These are phyloP conservation scores for Dendroctonus valens DNA, from an alignment of 1,140 invertebrate genomes.

Conservation along the genomic window DNA sequence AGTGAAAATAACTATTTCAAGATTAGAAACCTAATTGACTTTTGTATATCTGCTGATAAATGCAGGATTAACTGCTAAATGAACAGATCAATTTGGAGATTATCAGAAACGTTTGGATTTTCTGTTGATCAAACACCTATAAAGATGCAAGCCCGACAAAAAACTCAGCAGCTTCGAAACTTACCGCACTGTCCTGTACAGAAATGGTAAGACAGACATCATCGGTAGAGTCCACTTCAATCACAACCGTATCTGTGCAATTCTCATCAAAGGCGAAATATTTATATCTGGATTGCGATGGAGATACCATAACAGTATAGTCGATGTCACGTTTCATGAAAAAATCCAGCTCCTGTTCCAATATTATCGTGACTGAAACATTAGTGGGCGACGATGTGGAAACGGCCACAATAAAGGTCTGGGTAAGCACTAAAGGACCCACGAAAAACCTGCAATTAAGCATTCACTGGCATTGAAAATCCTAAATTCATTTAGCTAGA, in stretches of 20 bases:
- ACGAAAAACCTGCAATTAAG: constrained; percentile 30
- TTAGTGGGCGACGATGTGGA: constrained; percentile 58
- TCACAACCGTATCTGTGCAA: constrained; percentile 57
- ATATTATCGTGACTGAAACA: constrained; percentile 54
- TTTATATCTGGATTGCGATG: constrained; percentile 52
- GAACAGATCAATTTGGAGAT: no score
- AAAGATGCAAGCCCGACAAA: neutral
- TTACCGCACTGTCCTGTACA: constrained; percentile 44
- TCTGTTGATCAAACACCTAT: neutral
- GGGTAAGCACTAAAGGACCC: constrained; percentile 22
- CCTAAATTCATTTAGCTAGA: neutral
- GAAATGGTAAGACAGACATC: constrained; percentile 65
- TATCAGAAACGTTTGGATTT: neutral
- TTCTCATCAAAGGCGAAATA: constrained; percentile 43
- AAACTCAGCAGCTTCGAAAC: neutral
- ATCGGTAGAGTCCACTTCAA: constrained; percentile 66
- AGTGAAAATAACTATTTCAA: no score
- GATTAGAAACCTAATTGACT: no score
- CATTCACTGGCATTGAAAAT: constrained; percentile 5
- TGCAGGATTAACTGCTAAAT: no score
- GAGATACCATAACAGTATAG: constrained; percentile 50
- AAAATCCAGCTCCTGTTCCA: constrained; percentile 59
- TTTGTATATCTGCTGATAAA: no score
- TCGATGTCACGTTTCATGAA: constrained; percentile 53
- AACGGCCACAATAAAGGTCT: constrained; percentile 59